Base-by-base conservation (phyloP, 2,113 vertebrate genomes). In the Rhinogobius similis region DNA sequence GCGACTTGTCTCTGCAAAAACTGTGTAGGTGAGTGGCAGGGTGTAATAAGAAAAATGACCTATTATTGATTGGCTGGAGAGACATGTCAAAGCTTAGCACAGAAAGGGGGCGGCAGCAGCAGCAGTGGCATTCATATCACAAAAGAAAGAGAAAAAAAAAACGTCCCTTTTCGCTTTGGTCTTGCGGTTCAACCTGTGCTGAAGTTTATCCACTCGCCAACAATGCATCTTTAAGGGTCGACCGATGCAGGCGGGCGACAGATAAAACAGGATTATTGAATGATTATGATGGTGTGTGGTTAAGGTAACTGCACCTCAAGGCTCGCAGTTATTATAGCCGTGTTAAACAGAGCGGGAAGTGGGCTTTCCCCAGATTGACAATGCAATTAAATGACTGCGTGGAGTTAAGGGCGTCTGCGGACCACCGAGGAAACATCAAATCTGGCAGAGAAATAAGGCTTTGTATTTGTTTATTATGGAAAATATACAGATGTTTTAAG, bases 351-450 rank as follows among this genome's bases (percentile, higher is more conserved):
- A 74, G 61, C 65, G 77, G 73, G 73, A 82, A 76, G 78, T 78
- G 77, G 72, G 72, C 76, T 82, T 32, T 70, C 70, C 65, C 75
- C 78, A 84, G 83, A 90, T 79, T 90, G 89, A 90, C 89, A 90
- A 81, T 79, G 77, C 87, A 92, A 90, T 91, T 88, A 93, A 90
- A 86, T 39, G 76, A 77, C 73, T 78, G 56, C 70, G 74, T 70
- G 67, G 44, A 82, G 85, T 72, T 72, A 78, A 75, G 69, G 72
- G 81, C 56, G 52, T 72, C 75, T 65, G 71, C 70, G 59, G 75
- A 85, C 75, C 82, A n/a, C n/a, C n/a, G n/a, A 76, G 67, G 72
- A 81, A 84, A 69, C 43, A 70, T 80, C 75, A 84, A 75, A 79
- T 50, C 38, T 53, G 70, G 29, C 70, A 26, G 27, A 48, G 73